Conservation (phyloP, 2,888 invertebrate species). For the Harmothoe impar region DNA sequence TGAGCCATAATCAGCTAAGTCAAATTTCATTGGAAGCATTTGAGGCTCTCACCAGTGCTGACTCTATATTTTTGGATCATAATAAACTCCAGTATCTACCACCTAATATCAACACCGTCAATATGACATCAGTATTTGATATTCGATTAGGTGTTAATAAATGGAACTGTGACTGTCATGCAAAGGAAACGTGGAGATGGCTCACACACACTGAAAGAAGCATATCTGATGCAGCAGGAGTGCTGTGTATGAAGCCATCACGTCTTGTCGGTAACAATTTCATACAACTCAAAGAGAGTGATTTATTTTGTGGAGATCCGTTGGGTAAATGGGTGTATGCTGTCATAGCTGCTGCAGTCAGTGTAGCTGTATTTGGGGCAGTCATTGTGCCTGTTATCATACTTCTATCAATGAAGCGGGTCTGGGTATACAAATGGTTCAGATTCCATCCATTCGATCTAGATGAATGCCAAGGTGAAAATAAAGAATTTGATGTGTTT, state of each 20-base stretch:
- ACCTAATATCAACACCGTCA: not conserved
- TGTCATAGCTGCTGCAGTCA: not conserved
- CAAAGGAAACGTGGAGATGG: not conserved
- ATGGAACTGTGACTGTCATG: conserved; percentile 38
- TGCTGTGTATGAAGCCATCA: not conserved
- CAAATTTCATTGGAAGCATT: not conserved
- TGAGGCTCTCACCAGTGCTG: not conserved
- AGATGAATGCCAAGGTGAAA: conserved; percentile 49
- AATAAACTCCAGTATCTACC: conserved; percentile 19
- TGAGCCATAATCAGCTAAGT: not conserved
- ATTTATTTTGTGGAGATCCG: conserved; percentile 11
- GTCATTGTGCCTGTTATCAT: not conserved
- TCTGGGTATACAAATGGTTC: not conserved
- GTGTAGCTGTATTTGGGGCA: no score
- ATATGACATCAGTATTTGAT: not conserved
- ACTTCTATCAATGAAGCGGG: not conserved
- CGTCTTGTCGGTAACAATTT: not conserved
- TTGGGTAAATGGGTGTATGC: not conserved
- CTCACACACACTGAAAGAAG: not conserved
- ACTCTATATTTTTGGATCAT: not conserved
- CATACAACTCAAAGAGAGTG: not conserved
- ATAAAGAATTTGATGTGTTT: conserved; percentile 56
- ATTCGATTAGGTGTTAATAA: not conserved
- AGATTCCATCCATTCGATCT: conserved; percentile 39
- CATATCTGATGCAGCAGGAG: not conserved